These are phyloP conservation scores for Oxyruncus cristatus DNA, from an alignment of 2,113 vertebrate species.

Conservation along the genomic window DNA sequence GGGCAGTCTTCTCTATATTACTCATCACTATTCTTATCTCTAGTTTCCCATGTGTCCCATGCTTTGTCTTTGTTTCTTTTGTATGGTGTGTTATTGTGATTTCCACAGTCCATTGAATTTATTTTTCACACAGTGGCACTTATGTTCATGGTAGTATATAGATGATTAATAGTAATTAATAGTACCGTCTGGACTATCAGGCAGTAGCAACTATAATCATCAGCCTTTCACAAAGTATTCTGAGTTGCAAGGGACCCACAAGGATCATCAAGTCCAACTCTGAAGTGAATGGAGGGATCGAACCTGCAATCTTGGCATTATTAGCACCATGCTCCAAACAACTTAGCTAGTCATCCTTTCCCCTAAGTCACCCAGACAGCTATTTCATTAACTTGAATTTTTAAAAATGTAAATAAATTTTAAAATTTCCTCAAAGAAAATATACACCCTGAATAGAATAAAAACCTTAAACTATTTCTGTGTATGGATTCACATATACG, in stretches of 20 bases:
- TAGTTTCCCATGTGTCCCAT: neutral
- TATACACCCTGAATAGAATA: neutral
- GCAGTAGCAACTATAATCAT: neutral
- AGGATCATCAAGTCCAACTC: accelerated
- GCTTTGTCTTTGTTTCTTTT: constrained; percentile 15
- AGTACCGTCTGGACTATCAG: neutral
- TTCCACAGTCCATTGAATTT: neutral
- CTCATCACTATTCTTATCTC: neutral
- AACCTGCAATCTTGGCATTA: neutral
- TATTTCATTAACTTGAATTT: neutral
- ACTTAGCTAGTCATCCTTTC: neutral
- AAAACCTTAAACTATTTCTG: neutral
- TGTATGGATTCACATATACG: neutral
- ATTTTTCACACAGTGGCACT: neutral
- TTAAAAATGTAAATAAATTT: neutral
- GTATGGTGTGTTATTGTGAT: neutral
- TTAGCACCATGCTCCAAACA: neutral
- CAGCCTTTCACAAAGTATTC: neutral
- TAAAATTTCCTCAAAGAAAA: neutral
- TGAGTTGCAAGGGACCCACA: neutral
- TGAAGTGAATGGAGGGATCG: neutral
- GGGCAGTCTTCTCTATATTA: neutral
- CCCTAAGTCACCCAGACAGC: neutral
- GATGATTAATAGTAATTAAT: constrained; percentile 36
- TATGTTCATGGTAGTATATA: neutral